A percentile compares a stretch with the other conserved stretches of the same genome.
Evolutionary conservation across 23 tunicate species (phyloP).

Genomic region (Clavelina lepadiformis): DNA sequence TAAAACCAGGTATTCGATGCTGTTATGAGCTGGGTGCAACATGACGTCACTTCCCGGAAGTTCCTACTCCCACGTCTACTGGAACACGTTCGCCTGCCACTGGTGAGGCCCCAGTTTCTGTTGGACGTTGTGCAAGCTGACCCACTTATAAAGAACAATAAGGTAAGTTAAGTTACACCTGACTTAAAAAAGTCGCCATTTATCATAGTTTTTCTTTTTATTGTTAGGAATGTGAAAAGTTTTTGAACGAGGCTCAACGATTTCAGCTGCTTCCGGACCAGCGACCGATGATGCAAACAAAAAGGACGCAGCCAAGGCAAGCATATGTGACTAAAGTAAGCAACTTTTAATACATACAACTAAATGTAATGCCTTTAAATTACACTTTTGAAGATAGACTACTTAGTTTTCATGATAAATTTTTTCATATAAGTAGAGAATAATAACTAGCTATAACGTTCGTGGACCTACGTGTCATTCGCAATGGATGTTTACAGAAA

Average conservation of each 20-base stretch:
- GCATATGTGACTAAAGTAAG: slow-evolving; percentile 45
- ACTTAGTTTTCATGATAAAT: too few species aligned
- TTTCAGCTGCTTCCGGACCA: slow-evolving; percentile 85
- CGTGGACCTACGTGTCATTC: too few species aligned
- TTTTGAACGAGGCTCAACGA: slow-evolving; percentile 78
- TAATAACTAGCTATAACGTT: too few species aligned
- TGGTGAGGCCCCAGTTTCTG: slow-evolving; percentile 82
- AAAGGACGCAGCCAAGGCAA: slow-evolving; percentile 60
- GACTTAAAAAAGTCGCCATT: neutral
- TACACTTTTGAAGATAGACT: too few species aligned
- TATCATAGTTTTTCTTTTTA: too few species aligned
- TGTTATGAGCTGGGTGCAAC: slow-evolving; percentile 75
- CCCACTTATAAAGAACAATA: slow-evolving; percentile 53
- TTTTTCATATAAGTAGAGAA: too few species aligned
- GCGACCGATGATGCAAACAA: slow-evolving; percentile 81
- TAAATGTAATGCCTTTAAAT: neutral
- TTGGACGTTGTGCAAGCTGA: slow-evolving; percentile 90
- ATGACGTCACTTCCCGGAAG: slow-evolving; percentile 41
- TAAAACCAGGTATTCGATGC: slow-evolving; percentile 88
- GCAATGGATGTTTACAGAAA: slow-evolving; percentile 30
- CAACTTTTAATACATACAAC: neutral
- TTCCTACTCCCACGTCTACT: slow-evolving; percentile 37
- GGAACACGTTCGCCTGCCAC: slow-evolving; percentile 84
- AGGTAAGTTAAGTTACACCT: too few species aligned
- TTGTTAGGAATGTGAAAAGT: slow-evolving; percentile 65